These are phyloP conservation scores for Branchipolynoe longqiensis DNA, from an alignment of 2,888 invertebrate genomes.

Conservation along the genomic window DNA sequence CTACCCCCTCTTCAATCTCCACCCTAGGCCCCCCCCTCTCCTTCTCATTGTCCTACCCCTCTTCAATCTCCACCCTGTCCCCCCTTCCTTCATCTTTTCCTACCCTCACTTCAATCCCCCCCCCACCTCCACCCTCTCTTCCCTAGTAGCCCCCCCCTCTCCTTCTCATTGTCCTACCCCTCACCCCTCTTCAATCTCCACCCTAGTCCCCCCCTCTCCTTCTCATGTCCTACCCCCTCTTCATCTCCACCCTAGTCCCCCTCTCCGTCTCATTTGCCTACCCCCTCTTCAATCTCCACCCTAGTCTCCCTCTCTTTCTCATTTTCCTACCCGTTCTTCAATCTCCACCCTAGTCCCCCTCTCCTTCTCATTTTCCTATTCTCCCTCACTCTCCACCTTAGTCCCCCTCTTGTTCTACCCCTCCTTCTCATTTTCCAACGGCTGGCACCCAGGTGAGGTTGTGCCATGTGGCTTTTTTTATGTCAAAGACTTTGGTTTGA, in stretches of 20 bases:
- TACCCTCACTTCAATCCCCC: not conserved
- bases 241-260: not conserved
- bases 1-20: not conserved
- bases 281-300: not conserved
- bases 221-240: not conserved
- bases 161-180: conserved; percentile 43
- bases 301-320: not conserved
- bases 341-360: not conserved
- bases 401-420: not conserved
- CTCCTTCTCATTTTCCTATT: not conserved
- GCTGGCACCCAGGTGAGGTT: too few relatives aligned
- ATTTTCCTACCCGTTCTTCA: not conserved
- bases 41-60: not conserved
- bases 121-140: not conserved
- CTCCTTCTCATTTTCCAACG: not conserved
- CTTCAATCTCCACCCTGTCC: not conserved
- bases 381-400: not conserved
- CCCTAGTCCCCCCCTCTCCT: not conserved
- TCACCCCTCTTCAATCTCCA: too few relatives aligned
- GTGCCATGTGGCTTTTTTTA: too few relatives aligned
- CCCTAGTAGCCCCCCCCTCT: too few relatives aligned
- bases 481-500: too few relatives aligned
- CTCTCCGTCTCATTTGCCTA: not conserved
- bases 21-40: not conserved
- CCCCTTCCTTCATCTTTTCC: not conserved